Base-by-base conservation (phyloP, 2,888 invertebrate genomes). In the Epinotia bilunana region DNA sequence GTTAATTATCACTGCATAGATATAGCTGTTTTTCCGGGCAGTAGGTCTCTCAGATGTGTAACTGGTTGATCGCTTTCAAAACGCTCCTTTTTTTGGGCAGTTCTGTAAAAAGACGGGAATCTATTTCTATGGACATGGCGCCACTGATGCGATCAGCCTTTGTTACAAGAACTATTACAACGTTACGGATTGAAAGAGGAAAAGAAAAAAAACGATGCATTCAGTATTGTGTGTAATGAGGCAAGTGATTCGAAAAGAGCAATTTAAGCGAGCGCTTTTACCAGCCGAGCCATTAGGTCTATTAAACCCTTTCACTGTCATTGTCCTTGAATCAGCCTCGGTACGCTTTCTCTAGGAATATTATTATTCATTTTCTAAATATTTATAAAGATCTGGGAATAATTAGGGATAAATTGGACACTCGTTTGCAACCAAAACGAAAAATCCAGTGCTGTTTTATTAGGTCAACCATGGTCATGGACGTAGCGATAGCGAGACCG, bases 381-480 rank as follows among this genome's bases (percentile, higher is more conserved):
- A 53, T 2, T 1, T 6, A 12, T 49, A 49, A 13, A 49, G 49
- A 16, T 49, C 3, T 13, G 3, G 3, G 49, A 28, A 28, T 28
- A 28, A 28, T 49, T 39, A 39, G 39, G 9, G 9, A 16, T 53
- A 16, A 16, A 49, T 49, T 16, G 5, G 16, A 39, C n/a, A 13
- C 53, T 53, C n/a, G 16, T n/a, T n/a, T 6, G 53, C 16, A 53
- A 7, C 7, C 20, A 39, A 5, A 53, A 58, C 57, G 70, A 61
- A 58, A 73, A 60, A 77, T 68, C 74, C 69, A 58, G 74, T 74
- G 76, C 82, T 78, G 76, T 80, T 79, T 82, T 82, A 72, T 72
- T 75, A 80, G 83, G 83, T 83, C 83, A 82, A 82, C 80, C 79
- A 81, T 80, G 80, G 82, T 80, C 83, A 81, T 78, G 82, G 81